Conservation (phyloP, 2,888 invertebrate species). For the Chrysolina americana region DNA sequence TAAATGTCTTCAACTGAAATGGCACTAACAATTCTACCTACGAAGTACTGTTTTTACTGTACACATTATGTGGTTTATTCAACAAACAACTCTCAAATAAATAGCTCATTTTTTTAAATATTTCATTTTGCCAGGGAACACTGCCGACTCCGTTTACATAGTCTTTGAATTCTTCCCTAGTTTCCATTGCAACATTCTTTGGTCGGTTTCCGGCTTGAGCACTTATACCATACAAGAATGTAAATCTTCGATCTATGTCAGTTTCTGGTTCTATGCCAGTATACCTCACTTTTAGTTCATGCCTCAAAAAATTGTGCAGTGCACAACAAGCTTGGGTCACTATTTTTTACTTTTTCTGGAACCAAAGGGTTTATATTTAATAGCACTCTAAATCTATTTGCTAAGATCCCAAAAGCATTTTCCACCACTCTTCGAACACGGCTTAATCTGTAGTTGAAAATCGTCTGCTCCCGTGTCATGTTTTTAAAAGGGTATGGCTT, state of each 20-base stretch:
- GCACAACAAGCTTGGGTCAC: slow-evolving; percentile 38
- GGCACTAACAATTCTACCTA: neutral
- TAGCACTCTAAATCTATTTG: slow-evolving; percentile 48
- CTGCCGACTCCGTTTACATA: slow-evolving; percentile 15
- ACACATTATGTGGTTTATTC: slow-evolving; percentile 10
- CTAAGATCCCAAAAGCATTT: slow-evolving; percentile 48
- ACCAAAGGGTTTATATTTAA: slow-evolving; percentile 42
- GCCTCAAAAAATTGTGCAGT: slow-evolving; percentile 36
- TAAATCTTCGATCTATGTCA: slow-evolving; percentile 27
- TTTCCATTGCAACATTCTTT: slow-evolving; percentile 7
- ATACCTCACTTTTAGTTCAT: slow-evolving; percentile 26
- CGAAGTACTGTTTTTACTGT: neutral
- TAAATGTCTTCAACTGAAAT: neutral
- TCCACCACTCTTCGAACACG: slow-evolving; percentile 41
- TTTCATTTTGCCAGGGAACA: slow-evolving; percentile 14
- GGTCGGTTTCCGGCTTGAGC: slow-evolving; percentile 23
- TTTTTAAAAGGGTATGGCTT: slow-evolving; percentile 55
- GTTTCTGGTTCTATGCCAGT: slow-evolving; percentile 28
- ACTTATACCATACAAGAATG: slow-evolving; percentile 30
- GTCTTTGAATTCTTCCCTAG: slow-evolving; percentile 12
- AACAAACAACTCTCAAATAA: slow-evolving; percentile 1
- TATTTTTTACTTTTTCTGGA: slow-evolving; percentile 35
- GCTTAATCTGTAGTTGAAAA: slow-evolving; percentile 46
- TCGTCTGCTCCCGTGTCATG: slow-evolving; percentile 39
- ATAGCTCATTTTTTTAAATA: neutral